Base-by-base conservation (phyloP, 2,888 invertebrate species). In the Orthosia gothica region DNA sequence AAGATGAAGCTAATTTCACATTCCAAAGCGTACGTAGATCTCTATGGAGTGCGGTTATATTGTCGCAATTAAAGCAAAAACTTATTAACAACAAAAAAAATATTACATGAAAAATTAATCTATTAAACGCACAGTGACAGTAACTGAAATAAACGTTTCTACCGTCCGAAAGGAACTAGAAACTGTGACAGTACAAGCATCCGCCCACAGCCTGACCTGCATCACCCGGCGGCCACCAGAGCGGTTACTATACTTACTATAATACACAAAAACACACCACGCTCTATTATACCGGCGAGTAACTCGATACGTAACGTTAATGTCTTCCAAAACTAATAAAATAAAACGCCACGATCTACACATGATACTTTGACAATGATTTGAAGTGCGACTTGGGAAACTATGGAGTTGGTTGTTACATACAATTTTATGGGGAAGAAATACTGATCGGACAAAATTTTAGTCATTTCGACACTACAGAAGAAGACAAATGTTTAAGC, bases 281-380 rank as follows among this genome's bases (percentile, higher is more conserved):
- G 84, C 73, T 81, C 83, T 81, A 82, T 76, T 79, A 74, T 71
- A 73, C 76, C 47, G n/a, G 59, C 82, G 83, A 83, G 89, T 89
- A 87, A 89, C 82, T 67, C 70, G 85, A 89, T 88, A 86, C 84
- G 67, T 74, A 62, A 74, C 70, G 67, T 81, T 84, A 85, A 87
- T 86, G 83, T 70, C 81, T 74, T 77, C 58, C 70, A 79, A 85
- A 83, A 80, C 83, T 83, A 72, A 84, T 80, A 85, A 84, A 82
- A 81, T 82, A 77, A 83, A 85, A 73, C 58, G 68, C 70, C 58
- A 74, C 66, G 75, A 54, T 55, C 73, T 72, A 71, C 69, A 82
- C 76, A 80, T 82, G 82, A 77, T 74, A 77, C 76, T 79, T 76
- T 73, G 82, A 80, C 82, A 81, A 81, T 79, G 70, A 75, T 62